Evolutionary conservation across 2,113 vertebrate genomes (phyloP).

Genomic region (Furnarius figulus): DNA sequence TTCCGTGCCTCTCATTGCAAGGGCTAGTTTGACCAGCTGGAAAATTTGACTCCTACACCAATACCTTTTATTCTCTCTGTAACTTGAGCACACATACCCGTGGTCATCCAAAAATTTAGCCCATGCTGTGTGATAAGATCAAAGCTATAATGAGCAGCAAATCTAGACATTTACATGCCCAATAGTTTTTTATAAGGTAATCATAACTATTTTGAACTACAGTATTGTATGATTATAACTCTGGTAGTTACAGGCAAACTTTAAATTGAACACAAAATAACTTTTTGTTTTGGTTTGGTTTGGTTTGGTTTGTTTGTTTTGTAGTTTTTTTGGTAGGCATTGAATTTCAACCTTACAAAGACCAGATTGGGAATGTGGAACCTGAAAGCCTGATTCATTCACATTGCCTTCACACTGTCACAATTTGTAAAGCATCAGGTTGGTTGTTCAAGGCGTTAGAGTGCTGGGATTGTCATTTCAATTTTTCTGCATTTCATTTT

Average conservation of each 20-base stretch:
- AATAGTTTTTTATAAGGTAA: conserved; percentile 33
- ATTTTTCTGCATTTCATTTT: conserved; percentile 49
- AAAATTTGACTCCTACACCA: not conserved
- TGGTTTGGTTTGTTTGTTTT: not conserved
- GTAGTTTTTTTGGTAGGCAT: not conserved
- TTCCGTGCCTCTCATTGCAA: not conserved
- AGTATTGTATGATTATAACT: not conserved
- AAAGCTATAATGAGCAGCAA: conserved; percentile 13
- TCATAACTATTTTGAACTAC: conserved; percentile 25
- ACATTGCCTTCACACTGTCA: not conserved
- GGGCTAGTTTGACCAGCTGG: not conserved
- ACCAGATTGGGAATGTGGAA: not conserved
- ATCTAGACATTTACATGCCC: conserved; percentile 1
- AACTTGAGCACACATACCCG: not conserved
- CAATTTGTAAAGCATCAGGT: not conserved
- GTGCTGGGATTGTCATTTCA: conserved; percentile 26
- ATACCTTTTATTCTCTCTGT: not conserved
- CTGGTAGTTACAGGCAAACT: conserved; percentile 1
- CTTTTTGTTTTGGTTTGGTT: not conserved
- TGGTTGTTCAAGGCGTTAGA: not conserved
- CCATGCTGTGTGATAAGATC: not conserved
- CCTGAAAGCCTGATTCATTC: not conserved
- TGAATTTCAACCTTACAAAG: conserved; percentile 25
- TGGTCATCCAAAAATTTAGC: not conserved
- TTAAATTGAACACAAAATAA: conserved; percentile 29